Evolutionary conservation across 2,888 invertebrate species (phyloP).

Genomic region (Argyresthia goedartella): DNA sequence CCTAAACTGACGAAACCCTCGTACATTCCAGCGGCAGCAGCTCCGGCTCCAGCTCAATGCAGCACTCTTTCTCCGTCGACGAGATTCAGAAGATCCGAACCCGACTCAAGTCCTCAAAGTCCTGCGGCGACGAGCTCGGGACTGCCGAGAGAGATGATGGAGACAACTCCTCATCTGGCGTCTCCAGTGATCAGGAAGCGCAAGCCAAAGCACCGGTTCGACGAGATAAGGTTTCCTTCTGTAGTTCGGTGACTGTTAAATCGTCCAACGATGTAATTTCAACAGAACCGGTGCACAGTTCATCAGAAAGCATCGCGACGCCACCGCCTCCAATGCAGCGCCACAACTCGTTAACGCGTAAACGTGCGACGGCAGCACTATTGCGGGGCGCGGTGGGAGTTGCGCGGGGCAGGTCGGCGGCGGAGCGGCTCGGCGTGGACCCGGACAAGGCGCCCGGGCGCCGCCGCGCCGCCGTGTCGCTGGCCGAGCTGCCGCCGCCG

Average conservation of each 20-base stretch:
- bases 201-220: conserved; percentile 39
- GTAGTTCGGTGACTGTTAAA: conserved; percentile 62
- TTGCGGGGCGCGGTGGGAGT: conserved; percentile 49
- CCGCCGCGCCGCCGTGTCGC: conserved; percentile 77
- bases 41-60: conserved; percentile 81
- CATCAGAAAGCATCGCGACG: conserved; percentile 54
- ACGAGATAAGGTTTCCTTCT: conserved; percentile 62
- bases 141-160: conserved; percentile 80
- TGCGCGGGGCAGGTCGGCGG: conserved; percentile 43
- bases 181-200: conserved; percentile 85
- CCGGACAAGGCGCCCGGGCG: conserved; percentile 43
- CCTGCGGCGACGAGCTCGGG: conserved; percentile 89
- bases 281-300: conserved; percentile 65
- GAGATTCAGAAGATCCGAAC: conserved; percentile 90
- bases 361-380: conserved; percentile 71
- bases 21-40: conserved; percentile 75
- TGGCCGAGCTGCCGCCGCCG: conserved; percentile 84
- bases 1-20: too few relatives aligned
- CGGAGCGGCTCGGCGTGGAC: conserved; percentile 58
- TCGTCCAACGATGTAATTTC: conserved; percentile 65
- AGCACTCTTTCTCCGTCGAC: conserved; percentile 89
- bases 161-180: conserved; percentile 90
- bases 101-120: conserved; percentile 87
- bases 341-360: conserved; percentile 73
- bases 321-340: conserved; percentile 62